Evolutionary conservation across 2,888 invertebrate genomes (phyloP).

Genomic region (Herminia tarsipennalis): DNA sequence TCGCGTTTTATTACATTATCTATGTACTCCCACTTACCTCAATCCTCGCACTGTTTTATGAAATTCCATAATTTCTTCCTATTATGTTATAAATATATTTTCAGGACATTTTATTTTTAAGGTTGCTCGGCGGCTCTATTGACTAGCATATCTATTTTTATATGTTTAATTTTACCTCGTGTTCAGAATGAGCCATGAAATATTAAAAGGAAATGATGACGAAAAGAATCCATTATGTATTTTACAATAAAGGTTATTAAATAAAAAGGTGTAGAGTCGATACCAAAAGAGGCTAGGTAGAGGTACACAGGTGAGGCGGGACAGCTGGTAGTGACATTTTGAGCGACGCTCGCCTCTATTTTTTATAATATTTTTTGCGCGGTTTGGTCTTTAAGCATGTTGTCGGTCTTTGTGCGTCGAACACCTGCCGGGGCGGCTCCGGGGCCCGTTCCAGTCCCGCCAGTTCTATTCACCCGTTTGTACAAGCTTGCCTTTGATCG

Average conservation of each 20-base stretch:
- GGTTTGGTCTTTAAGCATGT: conserved; percentile 53
- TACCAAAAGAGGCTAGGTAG: conserved; percentile 11
- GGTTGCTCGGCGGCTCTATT: no score
- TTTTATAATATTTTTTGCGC: conserved; percentile 65
- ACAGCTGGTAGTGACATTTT: conserved; percentile 79
- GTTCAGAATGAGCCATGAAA: no score
- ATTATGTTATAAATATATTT: no score
- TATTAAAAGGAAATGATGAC: conserved; percentile 13
- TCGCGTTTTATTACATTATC: conserved; percentile 20
- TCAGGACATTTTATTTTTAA: no score
- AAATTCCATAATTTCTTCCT: no score
- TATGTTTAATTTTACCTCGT: no score
- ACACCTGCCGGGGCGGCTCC: conserved; percentile 70
- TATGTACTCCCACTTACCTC: conserved; percentile 26
- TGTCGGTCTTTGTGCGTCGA: conserved; percentile 64
- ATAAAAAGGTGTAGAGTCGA: conserved; percentile 34
- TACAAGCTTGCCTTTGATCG: conserved; percentile 41
- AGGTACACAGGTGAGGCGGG: conserved; percentile 58
- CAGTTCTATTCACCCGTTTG: conserved; percentile 52
- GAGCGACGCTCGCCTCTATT: conserved; percentile 52
- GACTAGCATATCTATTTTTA: no score
- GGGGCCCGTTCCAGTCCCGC: conserved; percentile 50
- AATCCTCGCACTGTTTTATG: no score
- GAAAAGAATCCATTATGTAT: conserved; percentile 26
- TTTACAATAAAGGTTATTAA: conserved; percentile 31